These are phyloP conservation scores for Rhynchonycteris naso DNA, from an alignment of 2,797 vertebrate species.

Conservation along the genomic window DNA sequence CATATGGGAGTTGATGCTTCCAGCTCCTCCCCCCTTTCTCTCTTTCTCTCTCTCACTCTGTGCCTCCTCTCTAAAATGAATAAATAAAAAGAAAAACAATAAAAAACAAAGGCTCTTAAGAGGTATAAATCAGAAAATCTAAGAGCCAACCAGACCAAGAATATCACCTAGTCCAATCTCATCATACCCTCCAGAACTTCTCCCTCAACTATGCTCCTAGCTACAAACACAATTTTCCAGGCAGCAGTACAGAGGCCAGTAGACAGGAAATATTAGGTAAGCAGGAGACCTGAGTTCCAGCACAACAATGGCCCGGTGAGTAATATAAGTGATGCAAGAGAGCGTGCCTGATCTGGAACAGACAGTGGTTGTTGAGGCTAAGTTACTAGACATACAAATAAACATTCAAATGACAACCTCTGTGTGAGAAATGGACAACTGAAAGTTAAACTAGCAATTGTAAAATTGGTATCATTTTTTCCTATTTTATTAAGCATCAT, in stretches of 20 bases:
- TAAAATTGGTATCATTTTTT: not conserved
- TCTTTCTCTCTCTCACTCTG: no score
- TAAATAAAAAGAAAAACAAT: no score
- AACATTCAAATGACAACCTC: not conserved
- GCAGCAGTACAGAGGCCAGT: not conserved
- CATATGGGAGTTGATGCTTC: no score
- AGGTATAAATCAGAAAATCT: conserved; percentile 8
- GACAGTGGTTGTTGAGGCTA: not conserved
- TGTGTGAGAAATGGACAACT: not conserved
- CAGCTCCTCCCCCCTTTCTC: no score
- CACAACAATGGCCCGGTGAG: not conserved
- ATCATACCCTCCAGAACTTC: not conserved
- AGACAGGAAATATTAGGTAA: not conserved
- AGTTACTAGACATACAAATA: no score
- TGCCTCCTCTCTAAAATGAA: no score
- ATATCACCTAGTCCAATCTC: not conserved
- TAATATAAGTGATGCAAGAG: not conserved
- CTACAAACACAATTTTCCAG: not conserved
- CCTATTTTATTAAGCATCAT: not conserved
- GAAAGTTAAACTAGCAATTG: not conserved
- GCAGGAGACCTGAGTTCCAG: not conserved
- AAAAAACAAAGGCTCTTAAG: conserved; percentile 52
- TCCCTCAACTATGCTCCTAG: not conserved
- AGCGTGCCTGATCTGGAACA: not conserved
- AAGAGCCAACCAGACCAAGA: not conserved